Percentiles rank a stretch among this genome's conserved stretches.
These are phyloP conservation scores for Peribatodes rhomboidaria DNA, from an alignment of 2,888 invertebrate species.

Conservation along the genomic window DNA sequence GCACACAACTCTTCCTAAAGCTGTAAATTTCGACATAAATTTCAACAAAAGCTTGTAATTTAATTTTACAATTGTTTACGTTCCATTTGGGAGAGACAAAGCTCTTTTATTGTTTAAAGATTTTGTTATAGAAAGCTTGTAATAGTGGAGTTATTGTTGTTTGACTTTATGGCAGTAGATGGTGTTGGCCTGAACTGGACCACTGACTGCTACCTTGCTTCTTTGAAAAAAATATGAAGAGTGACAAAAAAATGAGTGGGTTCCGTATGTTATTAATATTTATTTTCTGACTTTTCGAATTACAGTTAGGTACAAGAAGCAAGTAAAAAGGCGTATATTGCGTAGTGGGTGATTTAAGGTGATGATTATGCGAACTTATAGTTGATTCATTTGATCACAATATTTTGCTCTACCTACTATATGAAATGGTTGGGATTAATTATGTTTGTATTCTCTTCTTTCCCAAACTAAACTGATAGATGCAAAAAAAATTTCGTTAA, in stretches of 20 bases:
- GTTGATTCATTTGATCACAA: no score
- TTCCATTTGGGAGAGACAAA: constrained; percentile 62
- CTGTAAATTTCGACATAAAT: constrained; percentile 34
- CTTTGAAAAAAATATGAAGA: constrained; percentile 24
- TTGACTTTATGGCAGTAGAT: constrained; percentile 37
- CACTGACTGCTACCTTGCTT: constrained; percentile 62
- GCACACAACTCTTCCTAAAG: constrained; percentile 41
- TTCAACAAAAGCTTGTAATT: constrained; percentile 55
- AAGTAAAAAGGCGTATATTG: no score
- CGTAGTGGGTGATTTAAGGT: no score
- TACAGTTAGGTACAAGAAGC: no score
- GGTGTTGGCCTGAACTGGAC: constrained; percentile 57
- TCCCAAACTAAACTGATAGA: no score
- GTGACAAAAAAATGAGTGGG: constrained; percentile 5
- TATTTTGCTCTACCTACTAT: no score
- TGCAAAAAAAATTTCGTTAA: no score
- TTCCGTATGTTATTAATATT: constrained; percentile 19
- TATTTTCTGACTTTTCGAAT: background rate
- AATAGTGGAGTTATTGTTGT: constrained; percentile 24
- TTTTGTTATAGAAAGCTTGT: constrained; percentile 31
- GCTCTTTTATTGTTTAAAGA: constrained; percentile 45
- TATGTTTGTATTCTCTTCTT: no score
- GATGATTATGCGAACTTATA: no score
- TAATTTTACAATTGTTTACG: constrained; percentile 79
- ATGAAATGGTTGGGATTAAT: no score